phyloP scores from a whole-genome alignment of 2,888 invertebrate genomes.

The Silvanus unidentatus region DNA sequence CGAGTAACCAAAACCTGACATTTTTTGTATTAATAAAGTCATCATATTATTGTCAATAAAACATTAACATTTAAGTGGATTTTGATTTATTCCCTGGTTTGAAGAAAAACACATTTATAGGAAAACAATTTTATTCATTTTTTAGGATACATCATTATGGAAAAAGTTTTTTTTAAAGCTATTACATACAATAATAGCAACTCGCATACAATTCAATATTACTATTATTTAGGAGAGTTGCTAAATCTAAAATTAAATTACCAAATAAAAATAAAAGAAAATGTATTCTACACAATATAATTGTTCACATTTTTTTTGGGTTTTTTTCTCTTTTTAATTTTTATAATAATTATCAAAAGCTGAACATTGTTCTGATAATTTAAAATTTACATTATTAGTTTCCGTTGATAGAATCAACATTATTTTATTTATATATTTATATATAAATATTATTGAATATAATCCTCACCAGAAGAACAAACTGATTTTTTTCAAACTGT shows the following conservation, averaged over 20 bases:
- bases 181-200: conserved; percentile 37
- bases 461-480: conserved; percentile 12
- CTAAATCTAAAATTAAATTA: conserved; percentile 20
- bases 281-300: neutral
- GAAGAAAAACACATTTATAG: conserved; percentile 24
- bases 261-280: conserved; percentile 11
- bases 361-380: too few species aligned
- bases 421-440: too few species aligned
- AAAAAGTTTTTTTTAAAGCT: conserved; percentile 40
- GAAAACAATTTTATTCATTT: conserved; percentile 39
- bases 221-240: conserved; percentile 20
- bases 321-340: too few species aligned
- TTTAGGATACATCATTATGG: conserved; percentile 37
- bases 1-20: too few species aligned
- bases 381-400: neutral
- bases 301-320: neutral
- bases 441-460: conserved; percentile 8
- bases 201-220: conserved; percentile 26
- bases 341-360: too few species aligned
- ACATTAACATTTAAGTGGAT: too few species aligned
- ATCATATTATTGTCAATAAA: too few species aligned
- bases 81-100: too few species aligned
- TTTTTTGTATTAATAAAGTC: too few species aligned
- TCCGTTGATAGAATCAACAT: neutral
- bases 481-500: too few species aligned